Base-by-base conservation (phyloP, 2,888 invertebrate genomes). In the Campopleginae sp. region DNA sequence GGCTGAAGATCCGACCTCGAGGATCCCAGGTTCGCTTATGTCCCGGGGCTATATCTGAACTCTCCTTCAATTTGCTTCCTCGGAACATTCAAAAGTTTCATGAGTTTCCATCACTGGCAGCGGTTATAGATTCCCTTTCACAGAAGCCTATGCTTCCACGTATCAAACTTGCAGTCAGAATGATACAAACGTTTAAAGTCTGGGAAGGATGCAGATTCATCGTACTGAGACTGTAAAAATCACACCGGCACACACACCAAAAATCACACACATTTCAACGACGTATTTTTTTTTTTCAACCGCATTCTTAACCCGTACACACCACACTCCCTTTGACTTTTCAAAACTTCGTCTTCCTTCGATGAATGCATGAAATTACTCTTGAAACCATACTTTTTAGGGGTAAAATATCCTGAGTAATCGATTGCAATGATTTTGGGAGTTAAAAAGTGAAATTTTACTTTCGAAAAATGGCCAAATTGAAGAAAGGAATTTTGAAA, bases 91-190 rank as follows among this genome's bases (percentile, higher is more conserved):
- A 31, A 8, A 70, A 74, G 77, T 51, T 61, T 68, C 27, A 51
- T 31, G 77, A 75, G 68, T 75, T 83, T 14, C 31, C 14, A 27
- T 66, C 58, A 38, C 48, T 58, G 33, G 33, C 66, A 48, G 23
- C 38, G 61, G n/a, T 23, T 65, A 4, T 19, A 23, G 1, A 19
- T 38, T 46, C 46, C 27, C 12, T 8, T 58, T 17, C 12, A 5
- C 27, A 14, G 14, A 14, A 2, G 27, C 7, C 1, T 5, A n/a
- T n/a, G 48, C 23, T 54, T 14, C n/a, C 17, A 27, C 48, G 27
- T n/a, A 27, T 27, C 42, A 1, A 44, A n/a, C 51, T 48, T 63
- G 23, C 63, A 72, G 23, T 31, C 12, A 72, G 58, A 27, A 44
- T 19, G 33, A 44, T 27, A 14, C 48, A 58, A 10, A 27, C 38